These are phyloP conservation scores for Dichetophora obliterata DNA, from an alignment of 2,888 invertebrate species.

Conservation along the genomic window DNA sequence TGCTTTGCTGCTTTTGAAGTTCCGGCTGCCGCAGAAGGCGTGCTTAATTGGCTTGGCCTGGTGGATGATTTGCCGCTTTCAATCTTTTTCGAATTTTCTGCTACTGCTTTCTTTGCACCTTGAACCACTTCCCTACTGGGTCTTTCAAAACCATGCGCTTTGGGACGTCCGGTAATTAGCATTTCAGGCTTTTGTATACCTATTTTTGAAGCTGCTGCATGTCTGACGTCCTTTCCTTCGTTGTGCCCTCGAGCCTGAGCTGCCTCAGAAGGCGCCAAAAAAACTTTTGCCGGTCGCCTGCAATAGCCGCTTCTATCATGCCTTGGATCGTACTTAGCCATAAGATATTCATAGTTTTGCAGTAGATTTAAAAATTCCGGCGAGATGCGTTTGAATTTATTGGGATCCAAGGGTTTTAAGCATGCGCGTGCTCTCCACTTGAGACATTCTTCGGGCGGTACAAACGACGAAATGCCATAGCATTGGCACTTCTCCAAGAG, in stretches of 20 bases:
- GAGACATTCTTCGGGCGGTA: neutral
- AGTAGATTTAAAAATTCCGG: conserved; percentile 58
- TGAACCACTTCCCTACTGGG: no score
- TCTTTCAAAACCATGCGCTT: conserved; percentile 13
- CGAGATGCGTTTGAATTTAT: conserved; percentile 56
- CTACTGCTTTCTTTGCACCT: no score
- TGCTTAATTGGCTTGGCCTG: neutral
- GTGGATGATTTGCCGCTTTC: neutral
- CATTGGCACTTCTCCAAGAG: neutral
- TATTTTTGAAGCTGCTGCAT: no score
- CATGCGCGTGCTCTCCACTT: neutral
- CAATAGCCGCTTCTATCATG: neutral
- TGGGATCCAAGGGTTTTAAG: conserved; percentile 47
- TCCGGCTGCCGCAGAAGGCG: neutral
- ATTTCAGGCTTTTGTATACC: no score
- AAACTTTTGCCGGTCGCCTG: neutral
- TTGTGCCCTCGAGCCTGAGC: no score
- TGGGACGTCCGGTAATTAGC: no score
- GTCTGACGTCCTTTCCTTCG: no score
- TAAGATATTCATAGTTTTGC: conserved; percentile 53
- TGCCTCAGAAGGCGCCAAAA: neutral
- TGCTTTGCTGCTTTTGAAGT: neutral
- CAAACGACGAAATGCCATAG: conserved; percentile 13
- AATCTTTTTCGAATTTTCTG: no score
- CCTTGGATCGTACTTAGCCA: conserved; percentile 26